phyloP scores from a whole-genome alignment of 1,140 invertebrate genomes.

The Homalodisca vitripennis region DNA sequence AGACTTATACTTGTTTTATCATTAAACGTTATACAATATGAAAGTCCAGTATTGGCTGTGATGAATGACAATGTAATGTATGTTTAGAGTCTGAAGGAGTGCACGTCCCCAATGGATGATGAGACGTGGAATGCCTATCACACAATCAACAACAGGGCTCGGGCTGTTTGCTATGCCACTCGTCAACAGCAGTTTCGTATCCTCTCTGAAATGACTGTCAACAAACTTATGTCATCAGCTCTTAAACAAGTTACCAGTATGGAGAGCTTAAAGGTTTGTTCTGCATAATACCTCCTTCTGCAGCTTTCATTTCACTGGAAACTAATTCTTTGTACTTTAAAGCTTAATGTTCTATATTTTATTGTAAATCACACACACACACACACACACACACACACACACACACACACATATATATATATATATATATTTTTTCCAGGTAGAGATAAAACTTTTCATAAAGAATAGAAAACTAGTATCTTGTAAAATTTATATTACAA shows the following conservation, averaged over 20 bases:
- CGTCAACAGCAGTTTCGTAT: slow-evolving; percentile 65
- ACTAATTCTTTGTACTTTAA: not conserved
- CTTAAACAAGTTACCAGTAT: slow-evolving; percentile 47
- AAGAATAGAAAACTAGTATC: no score
- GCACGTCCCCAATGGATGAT: slow-evolving; percentile 64
- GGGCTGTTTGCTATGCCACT: slow-evolving; percentile 65
- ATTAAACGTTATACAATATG: no score
- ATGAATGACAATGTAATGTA: not conserved
- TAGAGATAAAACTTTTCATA: not conserved
- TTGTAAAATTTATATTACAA: no score
- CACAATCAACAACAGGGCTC: slow-evolving; percentile 64
- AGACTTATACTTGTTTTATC: no score
- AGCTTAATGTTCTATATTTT: not conserved
- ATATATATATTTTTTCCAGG: not conserved
- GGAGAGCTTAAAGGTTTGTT: slow-evolving; percentile 33
- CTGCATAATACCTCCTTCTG: not conserved
- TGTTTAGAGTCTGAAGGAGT: slow-evolving; percentile 56
- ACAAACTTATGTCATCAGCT: slow-evolving; percentile 59
- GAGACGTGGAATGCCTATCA: slow-evolving; percentile 72
- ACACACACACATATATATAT: not conserved
- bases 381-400: not conserved
- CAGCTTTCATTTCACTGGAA: not conserved
- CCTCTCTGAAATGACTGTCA: slow-evolving; percentile 65
- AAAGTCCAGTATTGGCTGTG: not conserved
- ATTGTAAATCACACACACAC: not conserved